Conservation (phyloP, 2,113 vertebrate genomes). For the Diphyllodes magnificus region DNA sequence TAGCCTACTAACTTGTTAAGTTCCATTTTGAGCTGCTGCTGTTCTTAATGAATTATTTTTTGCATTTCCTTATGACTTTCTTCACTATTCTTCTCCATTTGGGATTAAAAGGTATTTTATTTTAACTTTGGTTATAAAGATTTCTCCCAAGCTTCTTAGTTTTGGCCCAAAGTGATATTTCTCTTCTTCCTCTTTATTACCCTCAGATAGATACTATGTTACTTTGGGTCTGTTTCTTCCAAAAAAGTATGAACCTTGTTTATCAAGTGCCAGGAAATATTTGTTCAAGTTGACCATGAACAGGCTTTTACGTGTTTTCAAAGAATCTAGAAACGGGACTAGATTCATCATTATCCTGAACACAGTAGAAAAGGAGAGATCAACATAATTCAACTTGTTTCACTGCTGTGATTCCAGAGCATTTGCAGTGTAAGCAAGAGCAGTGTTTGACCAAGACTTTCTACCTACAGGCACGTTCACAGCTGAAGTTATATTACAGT, state of each 20-base stretch:
- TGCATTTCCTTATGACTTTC: not conserved
- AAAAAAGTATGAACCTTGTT: not conserved
- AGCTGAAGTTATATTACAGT: not conserved
- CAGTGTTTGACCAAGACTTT: not conserved
- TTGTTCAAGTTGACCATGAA: not conserved
- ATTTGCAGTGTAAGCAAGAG: not conserved
- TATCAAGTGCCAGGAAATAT: not conserved
- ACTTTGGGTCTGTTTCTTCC: not conserved
- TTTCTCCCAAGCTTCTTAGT: not conserved
- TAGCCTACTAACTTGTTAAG: not conserved
- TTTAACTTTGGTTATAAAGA: not conserved
- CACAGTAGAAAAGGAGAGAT: not conserved
- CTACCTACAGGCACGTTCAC: rapidly evolving
- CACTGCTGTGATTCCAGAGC: not conserved
- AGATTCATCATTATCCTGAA: not conserved
- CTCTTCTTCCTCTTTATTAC: not conserved
- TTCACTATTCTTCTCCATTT: not conserved
- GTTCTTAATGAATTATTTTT: not conserved
- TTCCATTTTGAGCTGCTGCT: not conserved
- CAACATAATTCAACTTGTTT: not conserved
- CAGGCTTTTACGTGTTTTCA: not conserved
- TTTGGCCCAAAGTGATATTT: not conserved
- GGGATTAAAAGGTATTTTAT: not conserved
- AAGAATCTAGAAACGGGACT: not conserved
- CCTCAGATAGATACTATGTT: not conserved